Evolutionary conservation across 2,797 vertebrate genomes (phyloP).

Genomic region (Nannoperca australis): DNA sequence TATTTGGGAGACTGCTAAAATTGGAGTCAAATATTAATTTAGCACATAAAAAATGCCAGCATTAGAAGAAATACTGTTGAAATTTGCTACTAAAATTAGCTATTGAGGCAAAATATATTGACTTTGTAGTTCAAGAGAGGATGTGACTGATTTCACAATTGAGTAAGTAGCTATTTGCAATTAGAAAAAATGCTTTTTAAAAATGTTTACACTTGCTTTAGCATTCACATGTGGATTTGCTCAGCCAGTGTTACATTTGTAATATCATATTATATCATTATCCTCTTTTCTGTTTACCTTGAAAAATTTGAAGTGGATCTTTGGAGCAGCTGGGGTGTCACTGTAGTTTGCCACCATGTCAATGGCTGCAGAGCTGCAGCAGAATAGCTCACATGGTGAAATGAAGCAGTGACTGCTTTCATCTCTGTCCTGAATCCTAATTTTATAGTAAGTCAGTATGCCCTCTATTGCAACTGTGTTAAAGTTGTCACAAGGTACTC

Average conservation of each 20-base stretch:
- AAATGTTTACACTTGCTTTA: neutral
- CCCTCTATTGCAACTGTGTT: neutral
- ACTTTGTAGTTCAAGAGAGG: neutral
- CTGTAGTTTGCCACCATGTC: neutral
- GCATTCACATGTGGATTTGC: neutral
- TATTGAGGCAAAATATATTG: neutral
- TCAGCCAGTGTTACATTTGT: neutral
- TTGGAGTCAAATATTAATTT: too few species aligned
- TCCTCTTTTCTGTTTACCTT: neutral
- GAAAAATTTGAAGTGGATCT: slow-evolving; percentile 1
- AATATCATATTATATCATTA: neutral
- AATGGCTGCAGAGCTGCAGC: neutral
- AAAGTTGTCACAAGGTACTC: neutral
- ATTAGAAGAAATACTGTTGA: neutral
- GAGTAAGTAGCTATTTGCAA: neutral
- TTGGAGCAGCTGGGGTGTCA: neutral
- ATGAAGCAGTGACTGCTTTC: neutral
- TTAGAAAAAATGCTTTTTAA: neutral
- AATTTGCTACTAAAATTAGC: neutral
- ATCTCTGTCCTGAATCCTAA: neutral
- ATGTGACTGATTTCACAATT: neutral
- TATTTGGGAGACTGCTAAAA: too few species aligned
- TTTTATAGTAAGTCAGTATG: neutral
- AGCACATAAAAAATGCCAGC: too few species aligned
- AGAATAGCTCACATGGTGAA: neutral